Base-by-base conservation (phyloP, 2,888 invertebrate genomes). In the Ectobius pallidus region DNA sequence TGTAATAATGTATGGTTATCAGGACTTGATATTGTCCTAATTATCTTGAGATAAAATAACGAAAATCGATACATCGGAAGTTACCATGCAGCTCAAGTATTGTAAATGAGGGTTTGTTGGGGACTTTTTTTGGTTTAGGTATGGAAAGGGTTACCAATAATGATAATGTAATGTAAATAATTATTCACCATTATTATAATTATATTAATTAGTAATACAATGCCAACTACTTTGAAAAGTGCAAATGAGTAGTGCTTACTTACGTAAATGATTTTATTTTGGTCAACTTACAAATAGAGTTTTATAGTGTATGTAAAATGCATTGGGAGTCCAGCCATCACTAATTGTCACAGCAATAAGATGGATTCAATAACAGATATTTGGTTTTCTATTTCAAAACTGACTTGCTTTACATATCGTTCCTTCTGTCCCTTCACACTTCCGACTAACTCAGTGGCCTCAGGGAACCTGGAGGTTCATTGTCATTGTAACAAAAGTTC, bases 251-350 rank as follows among this genome's bases (percentile, higher is more conserved):
- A 69, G 22, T 69, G 55, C 55, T 69, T 69, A 14, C 20, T 34
- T 69, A 55, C 55, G 69, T 69, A 39, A 69, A 69, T 52, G 20
- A 69, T 55, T 55, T 34, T 55, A 55, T 69, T 69, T 52, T 69
- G 22, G 55, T 69, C n/a, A 3, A 52, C 20, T 39, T 55, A 46
- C 9, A 27, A 46, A 69, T 27, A 44, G 30, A 65, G 30, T 58
- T 58, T 58, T 58, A 58, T 58, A 58, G 58, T 58, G 58, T 58
- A 65, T 65, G 46, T 46, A 65, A 27, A 7, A 65, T 65, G 65
- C 46, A 65, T 16, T 65, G 63, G n/a, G 16, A 63, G 34, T 63
- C 63, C 63, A 63, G 46, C 65, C 65, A 65, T 46, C 46, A 46
- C 16, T 20, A 44, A 65, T 20, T 65, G 65, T 65, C 46, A 44